These are phyloP conservation scores for cat (Felis catus) DNA, from an alignment of 2,113 vertebrate genomes.

Conservation along the genomic window F.catus_Fca126_mat1.0 CM031424.1:4033001-4033500, in stretches of 20 bases:
- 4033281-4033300: neutral
- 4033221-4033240: neutral
- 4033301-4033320: neutral
- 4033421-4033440: neutral
- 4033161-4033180: neutral
- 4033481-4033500: neutral
- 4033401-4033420: neutral
- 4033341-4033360: neutral
- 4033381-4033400: no score
- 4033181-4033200: neutral
- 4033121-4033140: neutral
- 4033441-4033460: neutral
- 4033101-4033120: accelerated
- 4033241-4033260: neutral
- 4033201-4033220: no score
- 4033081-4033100: neutral
- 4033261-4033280: neutral
- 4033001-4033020: neutral
- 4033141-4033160: accelerated
- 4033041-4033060: neutral
- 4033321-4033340: neutral
- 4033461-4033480: neutral
- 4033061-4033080: neutral
- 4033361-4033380: accelerated
- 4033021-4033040: neutral